These are phyloP conservation scores for Suricata suricatta DNA, from an alignment of 2,113 vertebrate genomes.

Conservation along the genomic window DNA sequence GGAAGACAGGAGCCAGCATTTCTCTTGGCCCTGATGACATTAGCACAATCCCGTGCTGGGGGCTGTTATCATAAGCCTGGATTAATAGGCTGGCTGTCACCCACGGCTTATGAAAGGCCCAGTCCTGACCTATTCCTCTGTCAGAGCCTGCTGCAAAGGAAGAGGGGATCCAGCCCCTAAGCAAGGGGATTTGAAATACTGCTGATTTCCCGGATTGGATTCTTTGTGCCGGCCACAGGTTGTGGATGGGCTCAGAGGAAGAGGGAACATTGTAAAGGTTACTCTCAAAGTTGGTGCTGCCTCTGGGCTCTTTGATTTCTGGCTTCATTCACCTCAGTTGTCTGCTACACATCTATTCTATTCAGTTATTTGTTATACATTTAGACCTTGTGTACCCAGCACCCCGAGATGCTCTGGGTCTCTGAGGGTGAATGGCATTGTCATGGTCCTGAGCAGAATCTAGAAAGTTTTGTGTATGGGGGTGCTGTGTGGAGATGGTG, in stretches of 20 bases:
- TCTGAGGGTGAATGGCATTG: background rate
- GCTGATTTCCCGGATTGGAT: background rate
- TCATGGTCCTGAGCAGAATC: background rate
- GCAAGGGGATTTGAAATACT: background rate
- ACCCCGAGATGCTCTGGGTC: background rate
- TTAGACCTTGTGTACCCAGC: background rate
- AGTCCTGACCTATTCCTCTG: background rate
- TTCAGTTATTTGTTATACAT: background rate
- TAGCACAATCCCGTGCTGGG: background rate
- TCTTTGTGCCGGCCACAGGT: background rate
- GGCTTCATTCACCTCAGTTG: background rate
- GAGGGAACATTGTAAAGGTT: no score
- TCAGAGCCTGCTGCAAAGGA: background rate
- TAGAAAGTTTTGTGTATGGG: background rate
- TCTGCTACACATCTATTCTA: background rate
- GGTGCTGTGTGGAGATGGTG: background rate
- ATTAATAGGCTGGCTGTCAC: background rate
- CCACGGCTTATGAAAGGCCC: background rate
- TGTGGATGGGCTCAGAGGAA: background rate
- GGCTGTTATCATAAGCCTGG: background rate
- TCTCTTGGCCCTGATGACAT: background rate
- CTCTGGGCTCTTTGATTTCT: background rate
- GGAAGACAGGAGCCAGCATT: background rate
- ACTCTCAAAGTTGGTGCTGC: background rate
- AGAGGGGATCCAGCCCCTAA: background rate